A percentile compares a stretch with the other conserved stretches of the same genome.
phyloP scores from a whole-genome alignment of 2,888 invertebrate genomes.

The Sarcophaga caerulescens region DNA sequence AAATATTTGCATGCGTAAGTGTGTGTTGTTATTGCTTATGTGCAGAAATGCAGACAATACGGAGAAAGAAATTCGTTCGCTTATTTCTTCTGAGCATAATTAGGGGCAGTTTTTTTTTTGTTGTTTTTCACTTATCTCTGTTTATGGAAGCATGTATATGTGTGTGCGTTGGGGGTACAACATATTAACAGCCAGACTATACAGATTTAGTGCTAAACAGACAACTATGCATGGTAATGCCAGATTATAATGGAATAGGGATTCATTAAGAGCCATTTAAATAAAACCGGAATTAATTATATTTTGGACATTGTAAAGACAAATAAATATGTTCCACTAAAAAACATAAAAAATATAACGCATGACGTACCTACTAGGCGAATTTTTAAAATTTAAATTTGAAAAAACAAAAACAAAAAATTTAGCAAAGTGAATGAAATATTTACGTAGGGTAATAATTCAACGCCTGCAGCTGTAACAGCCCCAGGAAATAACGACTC shows the following conservation, averaged over 20 bases:
- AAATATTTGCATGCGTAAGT: not conserved
- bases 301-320: too few relatives aligned
- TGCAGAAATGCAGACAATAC: conserved; percentile 67
- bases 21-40: conserved; percentile 42
- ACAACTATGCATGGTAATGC: conserved; percentile 8
- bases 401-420: too few relatives aligned
- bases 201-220: conserved; percentile 10
- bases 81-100: not conserved
- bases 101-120: not conserved
- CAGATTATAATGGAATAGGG: not conserved
- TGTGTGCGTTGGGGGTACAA: conserved; percentile 1
- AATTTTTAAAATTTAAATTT: too few relatives aligned
- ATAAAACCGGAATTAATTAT: too few relatives aligned
- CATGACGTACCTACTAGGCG: too few relatives aligned
- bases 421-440: too few relatives aligned
- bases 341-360: too few relatives aligned
- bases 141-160: conserved; percentile 47
- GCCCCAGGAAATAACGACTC: too few relatives aligned
- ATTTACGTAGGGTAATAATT: too few relatives aligned
- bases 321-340: too few relatives aligned
- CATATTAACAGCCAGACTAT: conserved; percentile 19
- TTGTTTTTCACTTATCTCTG: not conserved
- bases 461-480: too few relatives aligned
- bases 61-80: conserved; percentile 47
- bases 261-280: too few relatives aligned